These are phyloP conservation scores for Miichthys miiuy DNA, from an alignment of 2,797 vertebrate species.

Conservation along the genomic window DNA sequence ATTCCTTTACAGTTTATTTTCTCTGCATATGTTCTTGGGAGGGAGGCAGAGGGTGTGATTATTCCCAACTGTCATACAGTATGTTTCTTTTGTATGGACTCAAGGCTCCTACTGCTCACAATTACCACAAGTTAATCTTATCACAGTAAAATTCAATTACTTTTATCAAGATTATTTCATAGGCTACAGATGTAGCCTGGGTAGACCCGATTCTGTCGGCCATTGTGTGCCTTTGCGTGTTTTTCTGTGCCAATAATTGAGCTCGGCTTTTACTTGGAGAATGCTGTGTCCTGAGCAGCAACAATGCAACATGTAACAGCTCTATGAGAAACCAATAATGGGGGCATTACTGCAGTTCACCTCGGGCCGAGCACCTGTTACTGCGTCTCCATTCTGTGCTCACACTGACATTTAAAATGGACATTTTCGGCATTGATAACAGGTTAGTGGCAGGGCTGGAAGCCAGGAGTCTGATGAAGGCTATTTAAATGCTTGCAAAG, in stretches of 20 bases:
- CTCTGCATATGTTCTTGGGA: constrained; percentile 43
- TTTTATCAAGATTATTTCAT: constrained; percentile 97
- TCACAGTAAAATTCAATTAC: constrained; percentile 97
- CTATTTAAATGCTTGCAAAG: constrained; percentile 98
- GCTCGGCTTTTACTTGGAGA: constrained; percentile 78
- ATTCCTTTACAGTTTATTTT: constrained; percentile 63
- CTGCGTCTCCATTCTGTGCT: constrained; percentile 91
- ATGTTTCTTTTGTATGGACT: constrained; percentile 89
- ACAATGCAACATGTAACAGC: constrained; percentile 90
- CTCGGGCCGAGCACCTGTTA: constrained; percentile 92
- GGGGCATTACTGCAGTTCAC: constrained; percentile 90
- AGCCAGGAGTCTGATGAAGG: constrained; percentile 94
- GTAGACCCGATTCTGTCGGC: constrained; percentile 82
- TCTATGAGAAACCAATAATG: constrained; percentile 92
- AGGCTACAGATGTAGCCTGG: constrained; percentile 85
- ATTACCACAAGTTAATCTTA: constrained; percentile 97
- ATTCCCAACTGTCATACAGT: constrained; percentile 87
- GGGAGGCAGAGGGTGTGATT: constrained; percentile 80
- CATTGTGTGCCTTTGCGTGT: constrained; percentile 85
- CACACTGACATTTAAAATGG: constrained; percentile 96
- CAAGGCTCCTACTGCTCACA: constrained; percentile 88
- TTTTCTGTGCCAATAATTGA: constrained; percentile 87
- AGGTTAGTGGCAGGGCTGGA: constrained; percentile 91
- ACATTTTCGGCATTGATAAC: constrained; percentile 96
- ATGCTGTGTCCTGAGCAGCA: constrained; percentile 83